phyloP scores from a whole-genome alignment of 2,113 vertebrate genomes.

The Phoxinus phoxinus region DNA sequence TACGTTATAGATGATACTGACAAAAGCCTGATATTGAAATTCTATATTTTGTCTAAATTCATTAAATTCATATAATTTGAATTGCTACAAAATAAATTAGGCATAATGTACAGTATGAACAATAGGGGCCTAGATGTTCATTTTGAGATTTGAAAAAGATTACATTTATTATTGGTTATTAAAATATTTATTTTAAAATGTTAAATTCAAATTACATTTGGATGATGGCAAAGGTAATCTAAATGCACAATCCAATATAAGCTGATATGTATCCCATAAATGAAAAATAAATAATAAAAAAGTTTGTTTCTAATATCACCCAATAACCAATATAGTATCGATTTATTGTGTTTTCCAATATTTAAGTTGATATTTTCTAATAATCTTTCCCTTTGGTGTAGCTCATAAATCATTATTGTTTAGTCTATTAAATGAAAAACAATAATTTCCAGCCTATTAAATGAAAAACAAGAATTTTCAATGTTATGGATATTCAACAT shows the following conservation, averaged over 20 bases:
- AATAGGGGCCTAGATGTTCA: no score
- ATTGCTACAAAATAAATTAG: background rate
- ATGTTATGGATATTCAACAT: background rate
- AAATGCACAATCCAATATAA: no score
- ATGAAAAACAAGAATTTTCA: background rate
- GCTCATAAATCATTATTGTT: background rate
- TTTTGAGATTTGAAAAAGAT: no score
- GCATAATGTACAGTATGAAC: background rate
- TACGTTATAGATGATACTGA: background rate
- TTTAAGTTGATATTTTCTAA: background rate
- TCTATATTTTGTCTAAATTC: background rate
- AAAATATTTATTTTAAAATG: no score
- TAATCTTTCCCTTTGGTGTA: background rate
- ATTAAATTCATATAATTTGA: background rate
- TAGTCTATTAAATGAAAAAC: background rate
- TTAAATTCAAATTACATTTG: no score
- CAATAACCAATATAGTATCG: no score
- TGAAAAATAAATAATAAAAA: no score
- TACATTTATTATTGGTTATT: no score
- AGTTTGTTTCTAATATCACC: no score
- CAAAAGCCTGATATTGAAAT: background rate
- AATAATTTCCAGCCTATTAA: background rate
- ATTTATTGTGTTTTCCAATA: no score
- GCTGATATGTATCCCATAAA: no score
- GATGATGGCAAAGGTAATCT: no score